Evolutionary conservation across 2,113 vertebrate genomes (phyloP).

Genomic region (Lutjanus erythropterus): DNA sequence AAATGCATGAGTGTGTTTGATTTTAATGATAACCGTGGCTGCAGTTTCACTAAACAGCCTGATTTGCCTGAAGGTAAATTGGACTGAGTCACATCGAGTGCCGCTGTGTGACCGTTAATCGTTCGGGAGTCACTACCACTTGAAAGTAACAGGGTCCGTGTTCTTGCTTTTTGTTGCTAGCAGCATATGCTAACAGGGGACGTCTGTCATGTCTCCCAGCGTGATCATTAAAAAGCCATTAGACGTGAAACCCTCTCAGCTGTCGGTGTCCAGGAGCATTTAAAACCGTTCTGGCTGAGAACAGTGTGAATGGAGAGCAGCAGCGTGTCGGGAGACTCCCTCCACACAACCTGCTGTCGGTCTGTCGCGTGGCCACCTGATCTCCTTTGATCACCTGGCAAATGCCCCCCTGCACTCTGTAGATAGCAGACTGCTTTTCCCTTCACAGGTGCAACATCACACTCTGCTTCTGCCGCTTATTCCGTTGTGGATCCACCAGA

Average conservation of each 20-base stretch:
- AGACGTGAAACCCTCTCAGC: neutral
- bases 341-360: conserved; percentile 12
- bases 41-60: neutral
- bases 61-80: neutral
- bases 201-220: neutral
- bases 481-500: conserved; percentile 3
- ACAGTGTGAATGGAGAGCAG: neutral
- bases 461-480: neutral
- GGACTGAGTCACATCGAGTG: neutral
- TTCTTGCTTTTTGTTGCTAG: neutral
- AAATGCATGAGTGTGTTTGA: neutral
- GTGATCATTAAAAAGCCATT: conserved; percentile 17
- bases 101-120: neutral
- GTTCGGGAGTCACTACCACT: neutral
- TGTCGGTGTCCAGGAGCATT: neutral
- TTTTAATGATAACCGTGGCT: neutral
- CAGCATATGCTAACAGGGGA: neutral
- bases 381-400: neutral
- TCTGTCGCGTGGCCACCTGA: neutral
- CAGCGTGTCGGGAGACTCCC: neutral
- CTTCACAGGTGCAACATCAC: conserved; percentile 18
- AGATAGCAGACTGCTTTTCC: conserved; percentile 17
- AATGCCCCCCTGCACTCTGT: neutral
- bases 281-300: neutral
- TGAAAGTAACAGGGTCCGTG: neutral